These are phyloP conservation scores for Gisinianus flammeolus DNA, from an alignment of 2,888 invertebrate species.

Conservation along the genomic window DNA sequence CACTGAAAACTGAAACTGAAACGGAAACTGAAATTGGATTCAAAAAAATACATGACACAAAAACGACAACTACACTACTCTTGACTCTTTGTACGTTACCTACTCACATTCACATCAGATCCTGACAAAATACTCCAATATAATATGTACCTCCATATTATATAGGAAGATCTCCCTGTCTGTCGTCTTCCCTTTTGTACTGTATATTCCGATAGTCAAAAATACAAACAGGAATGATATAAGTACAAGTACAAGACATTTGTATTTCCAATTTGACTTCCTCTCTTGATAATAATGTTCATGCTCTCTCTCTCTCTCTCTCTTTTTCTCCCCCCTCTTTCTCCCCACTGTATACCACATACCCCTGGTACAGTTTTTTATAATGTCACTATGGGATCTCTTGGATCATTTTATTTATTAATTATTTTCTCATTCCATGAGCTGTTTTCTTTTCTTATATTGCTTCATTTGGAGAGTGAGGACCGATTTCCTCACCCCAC, in stretches of 20 bases:
- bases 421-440: not conserved
- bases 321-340: not conserved
- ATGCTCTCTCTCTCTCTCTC: not conserved
- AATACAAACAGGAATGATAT: no score
- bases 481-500: not conserved
- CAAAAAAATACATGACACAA: not conserved
- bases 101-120: no score
- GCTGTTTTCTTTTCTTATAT: not conserved
- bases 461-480: not conserved
- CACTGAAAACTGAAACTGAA: not conserved
- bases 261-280: no score
- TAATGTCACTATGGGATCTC: not conserved
- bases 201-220: no score
- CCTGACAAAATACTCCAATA: no score
- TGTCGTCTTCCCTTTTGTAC: no score
- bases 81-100: no score
- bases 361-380: not conserved
- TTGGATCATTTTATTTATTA: conserved; percentile 7
- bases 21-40: not conserved
- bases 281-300: no score
- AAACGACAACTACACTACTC: no score
- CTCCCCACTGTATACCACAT: not conserved
- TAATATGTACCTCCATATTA: no score
- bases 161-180: no score
- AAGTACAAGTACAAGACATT: no score